Evolutionary conservation across 2,113 vertebrate species (phyloP).

Genomic region (Camelus bactrianus): DNA sequence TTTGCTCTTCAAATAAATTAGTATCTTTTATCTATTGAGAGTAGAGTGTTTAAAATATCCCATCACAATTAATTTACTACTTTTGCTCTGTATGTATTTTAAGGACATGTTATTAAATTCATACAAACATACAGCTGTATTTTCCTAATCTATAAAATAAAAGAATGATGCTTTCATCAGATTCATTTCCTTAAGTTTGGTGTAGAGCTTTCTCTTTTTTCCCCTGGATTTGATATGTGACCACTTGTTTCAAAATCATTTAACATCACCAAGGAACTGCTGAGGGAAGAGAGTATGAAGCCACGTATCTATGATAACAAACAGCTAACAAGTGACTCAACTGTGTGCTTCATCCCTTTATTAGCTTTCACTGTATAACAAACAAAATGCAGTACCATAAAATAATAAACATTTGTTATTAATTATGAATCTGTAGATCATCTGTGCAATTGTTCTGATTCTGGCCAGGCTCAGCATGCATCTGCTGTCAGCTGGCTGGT

Average conservation of each 20-base stretch:
- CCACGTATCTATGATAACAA: neutral
- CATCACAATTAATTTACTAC: neutral
- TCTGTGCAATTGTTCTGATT: neutral
- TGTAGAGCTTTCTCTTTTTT: neutral
- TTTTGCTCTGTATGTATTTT: neutral
- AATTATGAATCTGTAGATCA: neutral
- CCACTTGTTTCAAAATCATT: slow-evolving; percentile 29
- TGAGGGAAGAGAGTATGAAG: neutral
- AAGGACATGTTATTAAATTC: neutral
- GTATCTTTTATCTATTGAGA: neutral
- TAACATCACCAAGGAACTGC: neutral
- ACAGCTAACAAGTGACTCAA: neutral
- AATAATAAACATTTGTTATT: neutral
- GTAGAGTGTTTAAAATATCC: neutral
- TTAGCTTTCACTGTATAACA: neutral
- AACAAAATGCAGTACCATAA: neutral
- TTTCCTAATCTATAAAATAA: neutral
- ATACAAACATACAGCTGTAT: neutral
- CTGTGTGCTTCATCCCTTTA: neutral
- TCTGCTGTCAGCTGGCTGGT: neutral
- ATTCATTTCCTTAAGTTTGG: slow-evolving; percentile 28
- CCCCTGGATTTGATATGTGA: neutral
- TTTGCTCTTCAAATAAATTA: neutral
- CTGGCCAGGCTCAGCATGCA: neutral
- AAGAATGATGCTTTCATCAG: neutral